Percentiles rank a stretch among this genome's conserved stretches.
Conservation (phyloP, 2,113 vertebrate species). For the Aythya baeri region DNA sequence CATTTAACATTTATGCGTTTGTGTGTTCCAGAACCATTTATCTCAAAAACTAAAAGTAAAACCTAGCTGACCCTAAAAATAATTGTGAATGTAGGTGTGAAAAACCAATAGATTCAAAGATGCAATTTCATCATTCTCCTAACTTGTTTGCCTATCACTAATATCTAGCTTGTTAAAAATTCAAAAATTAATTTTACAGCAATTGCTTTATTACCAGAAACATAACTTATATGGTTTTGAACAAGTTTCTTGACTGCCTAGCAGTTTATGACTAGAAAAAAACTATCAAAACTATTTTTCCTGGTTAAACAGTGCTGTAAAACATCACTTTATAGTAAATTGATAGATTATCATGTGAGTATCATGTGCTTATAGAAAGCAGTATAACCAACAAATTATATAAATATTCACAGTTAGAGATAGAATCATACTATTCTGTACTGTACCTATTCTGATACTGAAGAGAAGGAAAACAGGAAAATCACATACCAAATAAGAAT, state of each 20-base stretch:
- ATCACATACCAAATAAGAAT: neutral
- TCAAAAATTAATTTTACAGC: neutral
- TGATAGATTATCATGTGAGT: neutral
- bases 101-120: neutral
- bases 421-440: neutral
- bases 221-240: neutral
- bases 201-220: neutral
- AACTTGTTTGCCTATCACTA: neutral
- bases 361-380: neutral
- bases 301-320: neutral
- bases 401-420: neutral
- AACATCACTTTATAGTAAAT: neutral
- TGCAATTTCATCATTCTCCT: neutral
- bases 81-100: neutral
- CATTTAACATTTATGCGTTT: neutral
- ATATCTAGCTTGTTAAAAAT: neutral
- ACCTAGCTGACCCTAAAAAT: neutral
- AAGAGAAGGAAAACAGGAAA: neutral
- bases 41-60: neutral
- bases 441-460: neutral
- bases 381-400: neutral
- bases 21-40: neutral
- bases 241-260: neutral
- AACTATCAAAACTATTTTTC: neutral
- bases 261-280: neutral